Evolutionary conservation across 2,888 invertebrate genomes (phyloP).

Genomic region (Acleris literana): DNA sequence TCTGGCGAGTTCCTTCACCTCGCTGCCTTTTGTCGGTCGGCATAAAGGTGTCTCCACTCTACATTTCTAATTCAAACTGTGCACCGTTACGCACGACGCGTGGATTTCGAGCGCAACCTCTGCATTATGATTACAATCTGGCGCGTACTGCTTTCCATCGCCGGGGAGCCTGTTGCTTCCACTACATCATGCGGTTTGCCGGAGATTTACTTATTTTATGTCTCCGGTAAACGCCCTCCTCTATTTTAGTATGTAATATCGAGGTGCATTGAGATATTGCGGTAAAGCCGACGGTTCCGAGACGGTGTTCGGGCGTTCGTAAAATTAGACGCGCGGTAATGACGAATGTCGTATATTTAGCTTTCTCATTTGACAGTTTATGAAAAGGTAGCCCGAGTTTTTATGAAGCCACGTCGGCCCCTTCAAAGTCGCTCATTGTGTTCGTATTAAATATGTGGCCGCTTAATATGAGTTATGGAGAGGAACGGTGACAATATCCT

Average conservation of each 20-base stretch:
- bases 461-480: constrained; percentile 74
- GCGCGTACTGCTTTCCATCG: constrained; percentile 34
- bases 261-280: constrained; percentile 38
- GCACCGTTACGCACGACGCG: constrained; percentile 78
- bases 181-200: constrained; percentile 27
- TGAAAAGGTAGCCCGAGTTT: constrained; percentile 69
- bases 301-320: constrained; percentile 50
- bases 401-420: constrained; percentile 56
- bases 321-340: constrained; percentile 70
- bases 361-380: constrained; percentile 63
- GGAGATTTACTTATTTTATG: constrained; percentile 31
- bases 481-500: constrained; percentile 69
- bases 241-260: constrained; percentile 37
- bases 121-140: constrained; percentile 41
- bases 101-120: constrained; percentile 61
- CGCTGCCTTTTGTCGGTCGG: constrained; percentile 68
- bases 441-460: constrained; percentile 66
- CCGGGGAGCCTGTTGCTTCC: constrained; percentile 23
- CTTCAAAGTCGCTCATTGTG: constrained; percentile 58
- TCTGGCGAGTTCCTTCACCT: constrained; percentile 74
- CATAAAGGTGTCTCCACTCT: constrained; percentile 67
- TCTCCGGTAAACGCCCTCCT: constrained; percentile 29
- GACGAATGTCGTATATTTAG: constrained; percentile 76
- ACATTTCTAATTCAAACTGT: constrained; percentile 76
- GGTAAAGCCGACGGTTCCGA: constrained; percentile 38